phyloP scores from a whole-genome alignment of 2,113 vertebrate genomes.

The Heliornis fulica region DNA sequence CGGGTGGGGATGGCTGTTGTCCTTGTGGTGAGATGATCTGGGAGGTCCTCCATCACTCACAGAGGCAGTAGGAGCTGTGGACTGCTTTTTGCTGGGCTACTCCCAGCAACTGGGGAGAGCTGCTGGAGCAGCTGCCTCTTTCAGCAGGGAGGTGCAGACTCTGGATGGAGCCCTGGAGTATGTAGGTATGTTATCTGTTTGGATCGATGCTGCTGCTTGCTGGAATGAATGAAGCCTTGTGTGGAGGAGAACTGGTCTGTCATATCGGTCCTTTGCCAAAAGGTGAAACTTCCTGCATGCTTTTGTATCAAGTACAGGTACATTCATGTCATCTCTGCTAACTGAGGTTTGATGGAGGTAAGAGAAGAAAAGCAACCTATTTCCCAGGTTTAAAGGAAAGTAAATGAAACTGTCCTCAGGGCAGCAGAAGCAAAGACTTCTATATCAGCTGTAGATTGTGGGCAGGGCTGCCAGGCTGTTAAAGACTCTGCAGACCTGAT shows the following conservation, averaged over 20 bases:
- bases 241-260: neutral
- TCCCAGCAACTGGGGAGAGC: neutral
- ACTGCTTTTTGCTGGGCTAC: neutral
- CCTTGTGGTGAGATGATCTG: neutral
- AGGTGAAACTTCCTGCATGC: neutral
- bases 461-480: conserved; percentile 15
- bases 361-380: neutral
- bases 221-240: neutral
- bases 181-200: neutral
- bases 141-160: neutral
- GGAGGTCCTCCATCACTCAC: neutral
- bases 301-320: neutral
- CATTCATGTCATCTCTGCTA: neutral
- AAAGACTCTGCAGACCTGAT: neutral
- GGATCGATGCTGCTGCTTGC: fast-evolving
- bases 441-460: conserved; percentile 6
- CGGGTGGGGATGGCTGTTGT: neutral
- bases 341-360: neutral
- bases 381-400: conserved; percentile 43
- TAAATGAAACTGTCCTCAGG: conserved; percentile 23
- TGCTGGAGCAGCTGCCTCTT: neutral
- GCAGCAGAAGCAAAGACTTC: conserved; percentile 15
- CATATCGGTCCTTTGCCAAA: neutral
- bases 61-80: neutral
- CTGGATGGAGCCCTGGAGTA: neutral